Evolutionary conservation across 1,140 invertebrate genomes (phyloP).

Genomic region (Drosophila burlai): DNA sequence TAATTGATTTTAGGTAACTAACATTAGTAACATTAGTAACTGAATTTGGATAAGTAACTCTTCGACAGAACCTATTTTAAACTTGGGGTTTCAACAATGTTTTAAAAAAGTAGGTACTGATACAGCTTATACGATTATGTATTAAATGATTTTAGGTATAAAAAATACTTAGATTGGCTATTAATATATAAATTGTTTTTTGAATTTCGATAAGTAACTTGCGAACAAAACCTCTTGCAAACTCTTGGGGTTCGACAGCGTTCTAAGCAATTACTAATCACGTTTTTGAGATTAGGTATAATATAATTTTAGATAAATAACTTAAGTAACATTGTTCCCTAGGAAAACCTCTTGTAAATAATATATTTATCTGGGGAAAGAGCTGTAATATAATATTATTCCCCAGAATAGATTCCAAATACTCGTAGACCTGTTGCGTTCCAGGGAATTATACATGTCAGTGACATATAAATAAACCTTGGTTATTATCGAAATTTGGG

Average conservation of each 20-base stretch:
- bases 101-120: too few species aligned
- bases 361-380: background rate
- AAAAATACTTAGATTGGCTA: too few species aligned
- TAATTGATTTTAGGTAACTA: background rate
- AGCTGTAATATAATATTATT: slow-evolving; percentile 1
- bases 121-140: too few species aligned
- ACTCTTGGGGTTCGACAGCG: background rate
- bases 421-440: background rate
- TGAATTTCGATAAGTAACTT: background rate
- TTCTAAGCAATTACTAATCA: background rate
- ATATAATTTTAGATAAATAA: background rate
- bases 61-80: background rate
- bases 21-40: background rate
- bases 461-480: slow-evolving; percentile 8
- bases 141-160: too few species aligned
- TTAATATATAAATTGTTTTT: background rate
- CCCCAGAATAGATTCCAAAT: background rate
- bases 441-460: slow-evolving; percentile 9
- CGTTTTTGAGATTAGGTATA: background rate
- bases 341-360: background rate
- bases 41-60: background rate
- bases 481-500: slow-evolving; percentile 43
- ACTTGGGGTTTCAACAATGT: too few species aligned
- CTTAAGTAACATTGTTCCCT: background rate
- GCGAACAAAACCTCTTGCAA: background rate